A percentile compares a stretch with the other conserved stretches of the same genome.
phyloP scores from a whole-genome alignment of 2,113 vertebrate species.

The Charadrius vociferus region DNA sequence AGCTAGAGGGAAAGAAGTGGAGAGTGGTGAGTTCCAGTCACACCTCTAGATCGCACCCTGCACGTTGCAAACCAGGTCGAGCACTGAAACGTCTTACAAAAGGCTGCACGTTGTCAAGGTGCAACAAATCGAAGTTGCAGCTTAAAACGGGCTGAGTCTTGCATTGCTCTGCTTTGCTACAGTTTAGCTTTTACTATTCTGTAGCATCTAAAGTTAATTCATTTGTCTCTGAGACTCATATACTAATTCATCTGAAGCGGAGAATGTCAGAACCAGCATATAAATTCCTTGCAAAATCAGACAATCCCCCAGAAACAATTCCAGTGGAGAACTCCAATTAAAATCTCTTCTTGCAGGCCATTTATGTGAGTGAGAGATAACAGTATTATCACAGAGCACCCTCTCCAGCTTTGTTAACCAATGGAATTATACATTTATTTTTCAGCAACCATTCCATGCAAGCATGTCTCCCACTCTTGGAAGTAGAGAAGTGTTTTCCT shows the following conservation, averaged over 20 bases:
- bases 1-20: constrained; percentile 98
- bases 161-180: background rate
- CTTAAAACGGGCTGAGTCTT: background rate
- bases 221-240: background rate
- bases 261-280: background rate
- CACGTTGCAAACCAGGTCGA: background rate
- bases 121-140: background rate
- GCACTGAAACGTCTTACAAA: background rate
- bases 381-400: background rate
- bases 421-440: background rate
- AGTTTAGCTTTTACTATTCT: background rate
- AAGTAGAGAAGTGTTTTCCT: background rate
- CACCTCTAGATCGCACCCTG: background rate
- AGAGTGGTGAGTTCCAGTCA: constrained; percentile 85
- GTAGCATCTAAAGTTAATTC: background rate
- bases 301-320: background rate
- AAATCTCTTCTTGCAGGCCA: background rate
- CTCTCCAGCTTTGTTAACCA: background rate
- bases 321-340: background rate
- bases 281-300: background rate
- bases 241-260: background rate
- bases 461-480: background rate
- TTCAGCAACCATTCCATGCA: background rate
- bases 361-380: background rate
- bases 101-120: background rate